phyloP scores from a whole-genome alignment of 2,113 vertebrate genomes.

The Gavialis gangeticus region DNA sequence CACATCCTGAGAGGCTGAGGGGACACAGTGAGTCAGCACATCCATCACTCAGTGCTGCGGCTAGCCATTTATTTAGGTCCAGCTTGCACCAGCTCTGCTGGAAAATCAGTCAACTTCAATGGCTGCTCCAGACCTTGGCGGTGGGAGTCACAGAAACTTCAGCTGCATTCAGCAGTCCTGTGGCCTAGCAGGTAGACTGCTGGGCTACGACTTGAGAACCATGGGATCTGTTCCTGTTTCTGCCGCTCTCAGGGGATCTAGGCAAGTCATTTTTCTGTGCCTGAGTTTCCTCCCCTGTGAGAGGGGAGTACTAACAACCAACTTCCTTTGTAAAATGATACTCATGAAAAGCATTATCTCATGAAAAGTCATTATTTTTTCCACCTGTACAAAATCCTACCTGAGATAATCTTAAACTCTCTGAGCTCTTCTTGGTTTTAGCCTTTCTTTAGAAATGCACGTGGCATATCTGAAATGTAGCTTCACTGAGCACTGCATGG shows the following conservation, averaged over 20 bases:
- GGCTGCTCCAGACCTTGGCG: neutral
- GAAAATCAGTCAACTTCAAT: neutral
- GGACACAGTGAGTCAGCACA: neutral
- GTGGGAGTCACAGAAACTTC: neutral
- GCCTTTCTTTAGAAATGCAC: neutral
- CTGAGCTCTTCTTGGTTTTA: neutral
- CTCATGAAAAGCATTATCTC: neutral
- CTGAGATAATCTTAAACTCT: neutral
- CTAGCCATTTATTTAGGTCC: neutral
- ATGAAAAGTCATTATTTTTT: neutral
- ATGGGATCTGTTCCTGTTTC: neutral
- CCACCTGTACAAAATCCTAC: neutral
- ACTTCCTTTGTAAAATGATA: neutral
- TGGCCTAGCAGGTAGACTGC: accelerated
- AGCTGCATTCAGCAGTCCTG: neutral
- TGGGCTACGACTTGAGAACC: neutral
- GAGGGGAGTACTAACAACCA: neutral
- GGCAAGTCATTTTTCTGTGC: no score
- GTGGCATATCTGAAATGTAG: neutral
- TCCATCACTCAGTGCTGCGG: conserved; percentile 24
- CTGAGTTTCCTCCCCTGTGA: neutral
- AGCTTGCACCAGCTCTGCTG: neutral
- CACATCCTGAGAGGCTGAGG: conserved; percentile 13
- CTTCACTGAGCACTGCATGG: neutral
- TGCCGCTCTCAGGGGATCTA: neutral